A percentile compares a stretch with the other conserved stretches of the same genome.
phyloP scores from a whole-genome alignment of 1,140 invertebrate genomes.

The Drosophila truncata region DNA sequence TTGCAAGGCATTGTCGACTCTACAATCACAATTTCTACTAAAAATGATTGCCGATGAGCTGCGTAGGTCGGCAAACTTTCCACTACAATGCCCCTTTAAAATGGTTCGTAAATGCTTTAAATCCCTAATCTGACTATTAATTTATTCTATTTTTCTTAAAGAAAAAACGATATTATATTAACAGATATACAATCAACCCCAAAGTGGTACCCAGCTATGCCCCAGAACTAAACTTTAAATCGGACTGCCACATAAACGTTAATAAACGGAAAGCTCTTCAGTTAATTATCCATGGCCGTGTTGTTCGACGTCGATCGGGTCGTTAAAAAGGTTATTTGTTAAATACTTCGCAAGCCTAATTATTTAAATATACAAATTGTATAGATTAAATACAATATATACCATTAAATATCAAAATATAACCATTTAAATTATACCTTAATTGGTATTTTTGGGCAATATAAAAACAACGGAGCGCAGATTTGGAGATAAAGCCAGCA shows the following conservation, averaged over 20 bases:
- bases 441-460: background rate
- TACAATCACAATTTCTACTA: constrained; percentile 19
- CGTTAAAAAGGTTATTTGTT: background rate
- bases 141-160: constrained; percentile 10
- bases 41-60: constrained; percentile 23
- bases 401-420: background rate
- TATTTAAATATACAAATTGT: background rate
- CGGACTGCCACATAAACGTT: constrained; percentile 5
- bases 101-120: constrained; percentile 11
- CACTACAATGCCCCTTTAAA: constrained; percentile 40
- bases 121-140: background rate
- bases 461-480: background rate
- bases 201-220: constrained; percentile 40
- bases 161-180: constrained; percentile 21
- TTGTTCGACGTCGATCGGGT: constrained; percentile 10
- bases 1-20: constrained; percentile 20
- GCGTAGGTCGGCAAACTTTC: constrained; percentile 34
- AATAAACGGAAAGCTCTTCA: constrained; percentile 24
- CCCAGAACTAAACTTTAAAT: constrained; percentile 20
- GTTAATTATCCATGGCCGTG: constrained; percentile 22
- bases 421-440: background rate
- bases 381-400: constrained; percentile 1
- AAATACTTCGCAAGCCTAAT: background rate
- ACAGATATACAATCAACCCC: constrained; percentile 21
- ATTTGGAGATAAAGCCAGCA: background rate